These are phyloP conservation scores for Heliconius ismenius DNA, from an alignment of 2,888 invertebrate genomes.

Conservation along the genomic window DNA sequence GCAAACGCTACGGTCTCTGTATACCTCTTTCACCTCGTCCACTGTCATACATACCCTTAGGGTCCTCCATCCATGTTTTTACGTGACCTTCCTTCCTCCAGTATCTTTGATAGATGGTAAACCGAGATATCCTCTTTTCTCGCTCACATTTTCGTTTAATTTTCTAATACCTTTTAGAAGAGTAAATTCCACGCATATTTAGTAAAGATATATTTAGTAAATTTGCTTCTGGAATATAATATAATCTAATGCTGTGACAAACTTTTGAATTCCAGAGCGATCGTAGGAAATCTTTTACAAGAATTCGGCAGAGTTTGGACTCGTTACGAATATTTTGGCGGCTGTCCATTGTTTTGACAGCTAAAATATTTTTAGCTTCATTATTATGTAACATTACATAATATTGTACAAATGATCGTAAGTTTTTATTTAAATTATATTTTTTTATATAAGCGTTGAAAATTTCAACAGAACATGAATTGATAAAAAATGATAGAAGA, in stretches of 20 bases:
- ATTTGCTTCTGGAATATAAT: neutral
- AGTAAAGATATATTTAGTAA: no score
- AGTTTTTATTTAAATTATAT: no score
- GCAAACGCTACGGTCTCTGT: no score
- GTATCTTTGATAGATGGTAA: no score
- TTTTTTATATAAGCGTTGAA: neutral
- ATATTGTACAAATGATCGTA: no score
- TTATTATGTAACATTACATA: neutral
- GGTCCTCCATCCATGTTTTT: no score
- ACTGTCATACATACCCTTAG: no score
- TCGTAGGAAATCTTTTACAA: slow-evolving; percentile 17
- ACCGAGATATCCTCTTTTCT: neutral
- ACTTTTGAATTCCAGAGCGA: slow-evolving; percentile 17
- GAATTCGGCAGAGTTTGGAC: slow-evolving; percentile 7
- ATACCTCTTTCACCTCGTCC: no score
- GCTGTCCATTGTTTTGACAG: slow-evolving; percentile 18
- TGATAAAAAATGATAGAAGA: no score
- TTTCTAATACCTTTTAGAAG: neutral
- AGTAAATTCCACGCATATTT: neutral
- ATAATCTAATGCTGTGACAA: slow-evolving; percentile 11
- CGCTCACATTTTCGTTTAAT: neutral
- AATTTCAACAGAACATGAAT: no score
- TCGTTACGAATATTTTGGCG: slow-evolving; percentile 14
- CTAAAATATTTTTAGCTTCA: neutral
- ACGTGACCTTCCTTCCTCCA: no score